Conservation (phyloP, 2,113 vertebrate genomes). For the Bos indicus region DNA sequence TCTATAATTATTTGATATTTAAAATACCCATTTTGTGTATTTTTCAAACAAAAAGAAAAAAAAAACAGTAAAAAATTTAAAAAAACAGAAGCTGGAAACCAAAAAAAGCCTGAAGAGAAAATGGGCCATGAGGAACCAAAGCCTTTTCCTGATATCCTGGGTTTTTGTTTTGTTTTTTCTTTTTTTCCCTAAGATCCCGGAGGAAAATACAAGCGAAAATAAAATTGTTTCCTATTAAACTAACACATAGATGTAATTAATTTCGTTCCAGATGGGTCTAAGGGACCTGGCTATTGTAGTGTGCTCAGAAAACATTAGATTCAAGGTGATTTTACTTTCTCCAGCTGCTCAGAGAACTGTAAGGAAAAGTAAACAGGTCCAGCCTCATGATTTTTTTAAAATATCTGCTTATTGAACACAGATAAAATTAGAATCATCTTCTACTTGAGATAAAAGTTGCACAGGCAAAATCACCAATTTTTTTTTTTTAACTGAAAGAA, state of each 20-base stretch:
- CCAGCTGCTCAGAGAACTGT: constrained; percentile 67
- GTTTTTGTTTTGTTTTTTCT: neutral
- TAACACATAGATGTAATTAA: constrained; percentile 37
- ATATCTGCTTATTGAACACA: constrained; percentile 66
- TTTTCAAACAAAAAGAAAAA: constrained; percentile 6
- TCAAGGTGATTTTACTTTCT: constrained; percentile 71
- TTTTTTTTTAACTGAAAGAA: constrained; percentile 63
- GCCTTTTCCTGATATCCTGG: neutral
- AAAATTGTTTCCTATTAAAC: constrained; percentile 65
- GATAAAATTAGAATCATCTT: constrained; percentile 73
- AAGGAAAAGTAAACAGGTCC: constrained; percentile 65
- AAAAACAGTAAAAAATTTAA: neutral
- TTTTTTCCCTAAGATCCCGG: constrained; percentile 11
- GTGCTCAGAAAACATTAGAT: constrained; percentile 58
- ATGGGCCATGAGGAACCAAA: neutral
- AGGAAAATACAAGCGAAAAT: constrained; percentile 46
- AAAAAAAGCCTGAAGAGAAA: constrained; percentile 33
- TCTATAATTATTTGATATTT: constrained; percentile 28
- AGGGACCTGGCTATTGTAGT: constrained; percentile 42
- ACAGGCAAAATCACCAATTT: constrained; percentile 66
- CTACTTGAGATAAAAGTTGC: constrained; percentile 71
- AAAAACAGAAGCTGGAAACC: neutral
- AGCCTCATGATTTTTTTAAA: constrained; percentile 53
- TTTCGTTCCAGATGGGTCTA: constrained; percentile 69
- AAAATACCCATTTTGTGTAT: constrained; percentile 3